These are phyloP conservation scores for Nymphalis polychloros DNA, from an alignment of 2,888 invertebrate species.

Conservation along the genomic window DNA sequence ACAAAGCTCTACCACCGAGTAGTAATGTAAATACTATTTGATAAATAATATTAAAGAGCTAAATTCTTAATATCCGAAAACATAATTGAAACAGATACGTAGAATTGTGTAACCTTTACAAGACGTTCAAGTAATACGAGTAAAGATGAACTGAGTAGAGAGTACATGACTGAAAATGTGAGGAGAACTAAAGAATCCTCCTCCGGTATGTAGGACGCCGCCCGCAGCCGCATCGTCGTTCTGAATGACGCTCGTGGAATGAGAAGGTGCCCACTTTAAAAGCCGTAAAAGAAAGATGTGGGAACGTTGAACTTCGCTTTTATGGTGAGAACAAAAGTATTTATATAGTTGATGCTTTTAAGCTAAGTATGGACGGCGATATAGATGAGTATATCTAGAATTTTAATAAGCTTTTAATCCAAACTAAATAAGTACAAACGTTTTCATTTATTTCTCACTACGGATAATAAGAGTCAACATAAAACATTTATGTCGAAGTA, in stretches of 20 bases:
- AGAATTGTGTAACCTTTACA: not conserved
- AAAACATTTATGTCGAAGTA: too few species aligned
- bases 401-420: too few species aligned
- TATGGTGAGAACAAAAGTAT: slow-evolving; percentile 1
- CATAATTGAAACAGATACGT: not conserved
- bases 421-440: too few species aligned
- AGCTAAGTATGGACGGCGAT: too few species aligned
- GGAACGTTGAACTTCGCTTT: slow-evolving; percentile 4
- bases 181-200: slow-evolving; percentile 1
- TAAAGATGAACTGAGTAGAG: not conserved
- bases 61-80: too few species aligned
- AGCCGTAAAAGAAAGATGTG: slow-evolving; percentile 9
- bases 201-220: slow-evolving; percentile 6
- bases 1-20: too few species aligned
- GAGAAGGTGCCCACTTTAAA: slow-evolving; percentile 9
- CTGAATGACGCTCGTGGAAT: slow-evolving; percentile 9
- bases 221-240: slow-evolving; percentile 3
- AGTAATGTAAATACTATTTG: too few species aligned
- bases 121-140: not conserved
- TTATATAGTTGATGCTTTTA: not conserved
- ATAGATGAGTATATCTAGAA: too few species aligned
- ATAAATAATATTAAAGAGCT: too few species aligned
- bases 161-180: not conserved
- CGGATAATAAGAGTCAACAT: too few species aligned
- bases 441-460: too few species aligned